Percentiles rank a stretch among this genome's conserved stretches.
Conservation (phyloP, 2,888 invertebrate genomes). For the Callyntrura sp. region DNA sequence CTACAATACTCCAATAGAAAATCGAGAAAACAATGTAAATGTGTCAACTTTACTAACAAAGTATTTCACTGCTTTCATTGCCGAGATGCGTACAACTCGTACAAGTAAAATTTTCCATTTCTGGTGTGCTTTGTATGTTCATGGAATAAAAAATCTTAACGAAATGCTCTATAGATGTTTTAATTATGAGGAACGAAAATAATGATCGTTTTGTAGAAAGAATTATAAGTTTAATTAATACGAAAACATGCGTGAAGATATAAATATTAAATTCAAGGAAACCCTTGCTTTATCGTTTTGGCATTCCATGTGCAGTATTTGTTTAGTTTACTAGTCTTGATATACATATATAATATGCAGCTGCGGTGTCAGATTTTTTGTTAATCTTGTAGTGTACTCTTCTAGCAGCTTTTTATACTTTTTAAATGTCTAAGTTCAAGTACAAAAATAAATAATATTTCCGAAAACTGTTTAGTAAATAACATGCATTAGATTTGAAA, state of each 20-base stretch:
- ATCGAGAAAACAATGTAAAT: slow-evolving; percentile 49
- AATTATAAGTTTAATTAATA: slow-evolving; percentile 1
- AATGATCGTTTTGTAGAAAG: background rate
- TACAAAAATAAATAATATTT: background rate
- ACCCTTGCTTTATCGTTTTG: background rate
- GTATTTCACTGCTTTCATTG: slow-evolving; percentile 49
- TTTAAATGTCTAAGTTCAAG: background rate
- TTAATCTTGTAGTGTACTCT: slow-evolving; percentile 4
- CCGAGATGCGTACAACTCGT: slow-evolving; percentile 9
- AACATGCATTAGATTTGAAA: background rate
- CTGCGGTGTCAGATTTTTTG: slow-evolving; percentile 23
- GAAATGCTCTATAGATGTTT: background rate
- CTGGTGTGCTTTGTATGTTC: slow-evolving; percentile 12
- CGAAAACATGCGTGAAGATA: background rate
- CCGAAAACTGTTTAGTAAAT: background rate
- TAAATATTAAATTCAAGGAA: background rate
- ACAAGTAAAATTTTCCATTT: slow-evolving; percentile 37
- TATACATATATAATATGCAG: slow-evolving; percentile 53
- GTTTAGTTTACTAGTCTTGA: slow-evolving; percentile 64
- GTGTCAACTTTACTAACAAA: slow-evolving; percentile 49
- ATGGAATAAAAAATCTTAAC: background rate
- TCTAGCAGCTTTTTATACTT: slow-evolving; percentile 37
- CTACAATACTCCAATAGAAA: slow-evolving; percentile 45
- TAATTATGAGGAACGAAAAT: background rate
- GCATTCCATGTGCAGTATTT: slow-evolving; percentile 51